These are phyloP conservation scores for Phalloptychus januarius DNA, from an alignment of 2,797 vertebrate genomes.

Conservation along the genomic window DNA sequence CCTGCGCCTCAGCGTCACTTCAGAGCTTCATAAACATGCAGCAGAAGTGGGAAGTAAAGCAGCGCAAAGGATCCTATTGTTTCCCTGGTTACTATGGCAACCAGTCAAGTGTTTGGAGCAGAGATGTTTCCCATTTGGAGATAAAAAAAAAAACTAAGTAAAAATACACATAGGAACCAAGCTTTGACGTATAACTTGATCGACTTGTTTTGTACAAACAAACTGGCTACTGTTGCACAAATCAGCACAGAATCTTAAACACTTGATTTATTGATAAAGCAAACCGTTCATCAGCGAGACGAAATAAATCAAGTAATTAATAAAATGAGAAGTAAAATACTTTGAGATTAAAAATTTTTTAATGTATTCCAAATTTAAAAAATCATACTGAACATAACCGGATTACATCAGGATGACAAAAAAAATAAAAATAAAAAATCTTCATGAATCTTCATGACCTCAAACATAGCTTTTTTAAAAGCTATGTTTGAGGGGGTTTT, in stretches of 20 bases:
- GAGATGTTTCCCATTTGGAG: slow-evolving; percentile 28
- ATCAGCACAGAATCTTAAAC: neutral
- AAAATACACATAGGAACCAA: neutral
- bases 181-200: neutral
- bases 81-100: slow-evolving; percentile 40
- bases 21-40: slow-evolving; percentile 33
- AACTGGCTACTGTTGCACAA: neutral
- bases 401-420: neutral
- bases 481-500: neutral
- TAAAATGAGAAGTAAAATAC: neutral
- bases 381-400: neutral
- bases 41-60: slow-evolving; percentile 18
- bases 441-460: neutral
- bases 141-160: slow-evolving; percentile 1
- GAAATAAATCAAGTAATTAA: neutral
- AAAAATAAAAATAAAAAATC: neutral
- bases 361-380: neutral
- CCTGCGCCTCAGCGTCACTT: slow-evolving; percentile 10
- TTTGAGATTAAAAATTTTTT: neutral
- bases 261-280: neutral
- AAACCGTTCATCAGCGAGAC: neutral
- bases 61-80: slow-evolving; percentile 14
- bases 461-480: neutral
- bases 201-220: neutral
- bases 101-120: slow-evolving; percentile 15